These are phyloP conservation scores for Clarias laeviceps DNA, from an alignment of 2,797 vertebrate species.

Conservation along the genomic window DNA sequence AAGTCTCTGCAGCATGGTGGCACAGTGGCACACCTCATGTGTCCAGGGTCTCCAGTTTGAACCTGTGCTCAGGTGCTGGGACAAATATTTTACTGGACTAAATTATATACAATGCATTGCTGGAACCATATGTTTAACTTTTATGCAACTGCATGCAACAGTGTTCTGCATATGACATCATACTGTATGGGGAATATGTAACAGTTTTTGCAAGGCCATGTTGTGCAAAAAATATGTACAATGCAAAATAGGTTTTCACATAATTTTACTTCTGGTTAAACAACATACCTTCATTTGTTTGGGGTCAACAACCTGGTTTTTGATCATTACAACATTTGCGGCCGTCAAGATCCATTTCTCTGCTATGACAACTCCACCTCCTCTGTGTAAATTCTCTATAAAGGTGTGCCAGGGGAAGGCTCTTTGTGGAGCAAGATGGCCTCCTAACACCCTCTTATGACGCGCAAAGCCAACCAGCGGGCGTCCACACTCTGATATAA, in stretches of 20 bases:
- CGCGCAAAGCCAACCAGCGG: not conserved
- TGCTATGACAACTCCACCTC: constrained; percentile 65
- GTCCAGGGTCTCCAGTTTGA: not conserved
- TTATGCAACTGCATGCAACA: not conserved
- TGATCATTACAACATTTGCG: constrained; percentile 51
- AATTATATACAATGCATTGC: not conserved
- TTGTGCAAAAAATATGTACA: not conserved
- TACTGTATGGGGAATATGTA: not conserved
- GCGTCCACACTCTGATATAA: constrained; percentile 16
- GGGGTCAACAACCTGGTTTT: not conserved
- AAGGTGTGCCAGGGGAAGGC: constrained; percentile 23
- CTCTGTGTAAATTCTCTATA: rapidly evolving
- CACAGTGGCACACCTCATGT: not conserved
- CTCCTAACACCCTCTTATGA: constrained; percentile 21
- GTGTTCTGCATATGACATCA: not conserved
- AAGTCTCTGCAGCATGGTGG: not conserved
- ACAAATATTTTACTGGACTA: not conserved
- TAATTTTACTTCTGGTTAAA: not conserved
- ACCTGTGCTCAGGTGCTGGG: not conserved
- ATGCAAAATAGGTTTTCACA: not conserved
- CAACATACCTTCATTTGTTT: constrained; percentile 5
- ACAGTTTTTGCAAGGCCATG: not conserved
- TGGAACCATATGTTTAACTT: no score
- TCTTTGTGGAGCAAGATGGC: not conserved
- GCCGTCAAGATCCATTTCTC: constrained; percentile 73